phyloP scores from a whole-genome alignment of 2,888 invertebrate genomes.

The Aspidiotus rigidus region DNA sequence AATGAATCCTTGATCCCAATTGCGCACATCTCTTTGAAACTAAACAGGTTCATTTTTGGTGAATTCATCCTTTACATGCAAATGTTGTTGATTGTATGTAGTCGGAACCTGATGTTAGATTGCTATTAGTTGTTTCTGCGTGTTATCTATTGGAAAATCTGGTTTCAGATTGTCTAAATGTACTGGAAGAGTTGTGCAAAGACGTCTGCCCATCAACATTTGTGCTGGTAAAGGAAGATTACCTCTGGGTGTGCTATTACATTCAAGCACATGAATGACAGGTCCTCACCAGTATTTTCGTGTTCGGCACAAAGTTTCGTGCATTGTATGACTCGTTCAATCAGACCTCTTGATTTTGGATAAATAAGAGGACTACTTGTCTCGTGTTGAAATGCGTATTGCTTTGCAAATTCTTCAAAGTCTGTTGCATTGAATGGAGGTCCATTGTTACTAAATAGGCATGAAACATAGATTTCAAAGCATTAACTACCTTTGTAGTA shows the following conservation, averaged over 20 bases:
- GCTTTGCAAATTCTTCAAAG: background rate
- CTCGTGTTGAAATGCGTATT: background rate
- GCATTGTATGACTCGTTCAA: slow-evolving; percentile 1
- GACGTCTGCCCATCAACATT: background rate
- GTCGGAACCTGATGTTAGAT: too few species aligned
- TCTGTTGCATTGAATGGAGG: slow-evolving; percentile 1
- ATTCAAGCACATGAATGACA: background rate
- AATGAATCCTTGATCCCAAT: too few species aligned
- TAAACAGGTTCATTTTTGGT: too few species aligned
- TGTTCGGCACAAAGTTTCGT: background rate
- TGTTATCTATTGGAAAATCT: background rate
- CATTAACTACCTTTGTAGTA: background rate
- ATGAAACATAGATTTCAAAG: background rate
- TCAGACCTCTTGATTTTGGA: background rate
- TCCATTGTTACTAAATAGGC: background rate
- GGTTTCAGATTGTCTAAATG: background rate
- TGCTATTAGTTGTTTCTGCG: too few species aligned
- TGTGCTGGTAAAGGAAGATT: background rate
- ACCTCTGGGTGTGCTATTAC: background rate
- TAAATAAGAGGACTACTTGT: background rate
- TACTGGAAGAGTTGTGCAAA: background rate
- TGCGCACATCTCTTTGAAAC: too few species aligned
- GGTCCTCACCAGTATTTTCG: background rate
- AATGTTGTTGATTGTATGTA: too few species aligned
- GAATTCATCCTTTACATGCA: too few species aligned